phyloP scores from a whole-genome alignment of 1,140 invertebrate species.

The Physella acuta region DNA sequence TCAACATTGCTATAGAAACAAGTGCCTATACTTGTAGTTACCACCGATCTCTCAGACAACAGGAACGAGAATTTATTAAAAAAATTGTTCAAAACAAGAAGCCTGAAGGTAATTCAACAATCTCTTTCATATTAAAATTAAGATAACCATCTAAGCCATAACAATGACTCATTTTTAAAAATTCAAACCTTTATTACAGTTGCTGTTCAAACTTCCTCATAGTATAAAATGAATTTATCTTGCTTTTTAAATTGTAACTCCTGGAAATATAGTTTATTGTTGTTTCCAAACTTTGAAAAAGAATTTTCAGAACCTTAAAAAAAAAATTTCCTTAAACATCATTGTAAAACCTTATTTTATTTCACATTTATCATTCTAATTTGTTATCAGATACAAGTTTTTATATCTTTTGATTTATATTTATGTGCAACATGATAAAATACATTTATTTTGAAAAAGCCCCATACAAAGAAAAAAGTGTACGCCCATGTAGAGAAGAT shows the following conservation, averaged over 20 bases:
- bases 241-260: not conserved
- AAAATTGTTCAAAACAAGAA: not conserved
- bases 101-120: not conserved
- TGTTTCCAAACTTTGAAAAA: not conserved
- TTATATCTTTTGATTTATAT: not conserved
- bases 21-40: conserved; percentile 37
- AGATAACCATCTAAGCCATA: not conserved
- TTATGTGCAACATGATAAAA: not conserved
- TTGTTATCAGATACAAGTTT: not conserved
- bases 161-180: not conserved
- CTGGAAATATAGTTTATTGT: not conserved
- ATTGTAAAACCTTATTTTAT: not conserved
- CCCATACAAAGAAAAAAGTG: not conserved
- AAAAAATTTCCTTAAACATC: not conserved
- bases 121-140: not conserved
- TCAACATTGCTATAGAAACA: conserved; percentile 49
- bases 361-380: not conserved
- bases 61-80: conserved; percentile 40
- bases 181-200: not conserved
- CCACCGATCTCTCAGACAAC: conserved; percentile 39
- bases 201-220: not conserved
- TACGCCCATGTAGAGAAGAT: not conserved
- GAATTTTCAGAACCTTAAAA: not conserved
- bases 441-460: not conserved
- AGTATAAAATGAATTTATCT: not conserved